Evolutionary conservation across 1,140 invertebrate species (phyloP).

Genomic region (Pachypsylla venusta): DNA sequence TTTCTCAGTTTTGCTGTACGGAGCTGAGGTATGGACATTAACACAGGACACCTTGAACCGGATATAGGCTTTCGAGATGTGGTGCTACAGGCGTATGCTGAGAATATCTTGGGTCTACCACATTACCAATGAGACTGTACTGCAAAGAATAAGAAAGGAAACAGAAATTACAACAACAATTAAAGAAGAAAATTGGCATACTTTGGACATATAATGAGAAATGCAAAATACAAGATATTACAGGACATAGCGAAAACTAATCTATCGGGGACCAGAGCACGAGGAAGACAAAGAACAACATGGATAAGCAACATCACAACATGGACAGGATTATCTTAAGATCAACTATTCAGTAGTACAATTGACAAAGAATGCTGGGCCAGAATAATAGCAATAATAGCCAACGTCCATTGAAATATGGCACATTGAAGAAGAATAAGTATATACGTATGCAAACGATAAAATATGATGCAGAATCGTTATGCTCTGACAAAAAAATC

Average conservation of each 20-base stretch:
- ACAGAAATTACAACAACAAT: constrained; percentile 6
- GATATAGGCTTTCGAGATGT: constrained; percentile 15
- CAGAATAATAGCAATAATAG: too few species aligned
- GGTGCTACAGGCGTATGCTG: constrained; percentile 10
- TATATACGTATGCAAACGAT: too few species aligned
- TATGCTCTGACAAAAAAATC: too few species aligned
- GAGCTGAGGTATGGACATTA: constrained; percentile 15
- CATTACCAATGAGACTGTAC: not conserved
- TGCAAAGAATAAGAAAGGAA: constrained; percentile 10
- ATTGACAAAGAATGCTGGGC: not conserved
- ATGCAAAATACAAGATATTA: constrained; percentile 10
- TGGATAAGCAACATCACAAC: not conserved
- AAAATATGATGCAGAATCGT: too few species aligned
- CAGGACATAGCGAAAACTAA: not conserved
- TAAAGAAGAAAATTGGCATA: constrained; percentile 10
- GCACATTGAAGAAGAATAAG: constrained; percentile 7
- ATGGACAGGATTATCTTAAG: not conserved
- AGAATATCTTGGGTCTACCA: constrained; percentile 3
- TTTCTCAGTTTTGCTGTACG: constrained; percentile 16
- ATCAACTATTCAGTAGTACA: not conserved
- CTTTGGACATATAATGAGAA: constrained; percentile 11
- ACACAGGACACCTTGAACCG: constrained; percentile 11
- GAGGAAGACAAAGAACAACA: not conserved
- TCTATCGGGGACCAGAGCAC: not conserved
- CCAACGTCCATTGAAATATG: constrained; percentile 4